Evolutionary conservation across 2,888 invertebrate species (phyloP), one percentile per base, ranked within the genome.

Genomic region (Cheilosia pagana): DNA sequence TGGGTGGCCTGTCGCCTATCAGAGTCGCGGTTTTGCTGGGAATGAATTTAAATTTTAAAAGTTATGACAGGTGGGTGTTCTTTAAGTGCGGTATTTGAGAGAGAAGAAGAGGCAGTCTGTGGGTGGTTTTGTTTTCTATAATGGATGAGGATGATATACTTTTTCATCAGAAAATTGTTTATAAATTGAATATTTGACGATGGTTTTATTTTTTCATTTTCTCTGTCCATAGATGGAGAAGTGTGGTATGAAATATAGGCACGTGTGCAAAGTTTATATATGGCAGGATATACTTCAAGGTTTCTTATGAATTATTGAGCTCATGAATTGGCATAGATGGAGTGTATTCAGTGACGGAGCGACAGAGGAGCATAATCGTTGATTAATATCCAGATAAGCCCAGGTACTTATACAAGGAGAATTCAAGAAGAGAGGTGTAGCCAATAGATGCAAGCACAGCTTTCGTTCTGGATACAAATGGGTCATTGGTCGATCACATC

Each of bases 141-240:
- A 57, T 39, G 55, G 74, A 35, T 23, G 23, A 67, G 31, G 43
- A 59, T 68, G 68, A 62, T 62, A 62, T 62, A 45, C 25, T 60
- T 25, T 45, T 60, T 39, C 53, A 43, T 43, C 59, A 14, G 23
- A 76, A 75, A 75, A 76, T 76, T 76, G 67, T 76, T 68, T 67
- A 76, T 67, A 75, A 75, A 76, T 76, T 52, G 52, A 67, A 76
- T 67, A 76, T 43, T 68, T 76, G 12, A 76, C 41, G 76, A 68
- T 19, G 60, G 28, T 53, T 59, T 50, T 23, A 23, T 14, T 50
- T 4, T 28, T 0, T 28, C 28, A 28, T 28, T 65, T 50, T 48
- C 57, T 31, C 25, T 35, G 35, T 31, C 55, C 48, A 65, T n/a
- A 39, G 65, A 59, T 28, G 35, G 39, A 28, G 50, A 50, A 65